Percentiles rank a stretch among this genome's conserved stretches.
These are phyloP conservation scores for Smutsia gigantea DNA, from an alignment of 2,797 vertebrate genomes.

Conservation along the genomic window DNA sequence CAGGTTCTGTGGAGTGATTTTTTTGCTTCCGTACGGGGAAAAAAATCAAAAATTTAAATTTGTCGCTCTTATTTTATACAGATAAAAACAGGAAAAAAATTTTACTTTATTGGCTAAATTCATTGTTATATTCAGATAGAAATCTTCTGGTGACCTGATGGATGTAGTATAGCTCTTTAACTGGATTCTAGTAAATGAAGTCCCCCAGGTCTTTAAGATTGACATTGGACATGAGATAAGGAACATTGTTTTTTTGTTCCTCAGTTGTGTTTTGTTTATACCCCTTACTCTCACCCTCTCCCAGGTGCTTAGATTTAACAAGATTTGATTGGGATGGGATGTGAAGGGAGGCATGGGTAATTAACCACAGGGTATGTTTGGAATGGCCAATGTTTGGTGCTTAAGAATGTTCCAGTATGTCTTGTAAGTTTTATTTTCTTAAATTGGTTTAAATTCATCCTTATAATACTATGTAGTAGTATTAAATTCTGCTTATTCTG, in stretches of 20 bases:
- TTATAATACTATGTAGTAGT: neutral
- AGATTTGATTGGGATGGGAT: neutral
- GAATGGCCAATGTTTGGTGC: neutral
- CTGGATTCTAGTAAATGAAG: neutral
- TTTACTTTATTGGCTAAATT: neutral
- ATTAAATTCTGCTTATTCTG: neutral
- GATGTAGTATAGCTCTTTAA: neutral
- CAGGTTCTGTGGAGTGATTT: neutral
- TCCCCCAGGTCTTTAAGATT: too few species aligned
- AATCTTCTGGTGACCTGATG: neutral
- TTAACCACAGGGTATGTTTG: neutral
- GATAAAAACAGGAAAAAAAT: neutral
- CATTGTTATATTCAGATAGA: neutral
- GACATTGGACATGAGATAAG: neutral
- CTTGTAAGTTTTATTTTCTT: neutral
- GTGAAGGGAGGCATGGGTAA: neutral
- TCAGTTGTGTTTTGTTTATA: neutral
- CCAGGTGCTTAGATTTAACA: neutral
- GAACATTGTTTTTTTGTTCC: neutral
- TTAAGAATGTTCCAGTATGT: neutral
- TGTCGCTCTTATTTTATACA: neutral
- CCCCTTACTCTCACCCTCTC: neutral
- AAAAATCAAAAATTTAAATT: neutral
- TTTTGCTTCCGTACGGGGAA: neutral
- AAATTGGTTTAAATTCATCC: neutral